Conservation (phyloP, 2,113 vertebrate genomes). For the Sander vitreus region DNA sequence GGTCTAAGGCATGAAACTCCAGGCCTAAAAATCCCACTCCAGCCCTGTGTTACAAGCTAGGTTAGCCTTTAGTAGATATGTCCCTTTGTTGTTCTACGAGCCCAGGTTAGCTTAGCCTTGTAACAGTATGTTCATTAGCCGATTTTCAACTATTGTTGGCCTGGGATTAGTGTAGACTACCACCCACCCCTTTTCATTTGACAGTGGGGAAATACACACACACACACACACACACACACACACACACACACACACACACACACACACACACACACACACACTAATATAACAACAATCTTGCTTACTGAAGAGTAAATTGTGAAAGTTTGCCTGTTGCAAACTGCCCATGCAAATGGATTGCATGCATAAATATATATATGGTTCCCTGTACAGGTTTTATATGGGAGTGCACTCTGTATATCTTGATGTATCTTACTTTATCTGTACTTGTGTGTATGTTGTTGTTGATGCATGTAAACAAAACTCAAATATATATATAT, state of each 20-base stretch:
- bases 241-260: too few species aligned
- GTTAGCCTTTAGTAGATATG: too few species aligned
- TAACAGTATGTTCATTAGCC: neutral
- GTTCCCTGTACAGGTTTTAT: neutral
- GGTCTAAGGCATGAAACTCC: too few species aligned
- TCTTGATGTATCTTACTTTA: neutral
- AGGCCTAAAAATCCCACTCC: too few species aligned
- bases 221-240: too few species aligned
- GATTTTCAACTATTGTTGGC: neutral
- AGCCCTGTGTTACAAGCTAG: too few species aligned
- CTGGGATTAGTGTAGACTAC: neutral
- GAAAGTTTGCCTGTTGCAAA: neutral
- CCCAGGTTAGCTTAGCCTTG: too few species aligned
- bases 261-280: too few species aligned
- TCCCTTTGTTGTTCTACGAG: too few species aligned
- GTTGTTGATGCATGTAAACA: neutral
- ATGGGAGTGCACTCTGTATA: neutral
- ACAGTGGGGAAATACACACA: neutral
- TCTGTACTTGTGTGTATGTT: neutral
- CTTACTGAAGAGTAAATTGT: neutral
- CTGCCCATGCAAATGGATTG: neutral
- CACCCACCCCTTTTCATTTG: neutral
- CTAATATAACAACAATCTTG: neutral
- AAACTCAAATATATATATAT: too few species aligned
- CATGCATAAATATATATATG: neutral